Base-by-base conservation (phyloP, 2,113 vertebrate species). In the Rana temporaria region DNA sequence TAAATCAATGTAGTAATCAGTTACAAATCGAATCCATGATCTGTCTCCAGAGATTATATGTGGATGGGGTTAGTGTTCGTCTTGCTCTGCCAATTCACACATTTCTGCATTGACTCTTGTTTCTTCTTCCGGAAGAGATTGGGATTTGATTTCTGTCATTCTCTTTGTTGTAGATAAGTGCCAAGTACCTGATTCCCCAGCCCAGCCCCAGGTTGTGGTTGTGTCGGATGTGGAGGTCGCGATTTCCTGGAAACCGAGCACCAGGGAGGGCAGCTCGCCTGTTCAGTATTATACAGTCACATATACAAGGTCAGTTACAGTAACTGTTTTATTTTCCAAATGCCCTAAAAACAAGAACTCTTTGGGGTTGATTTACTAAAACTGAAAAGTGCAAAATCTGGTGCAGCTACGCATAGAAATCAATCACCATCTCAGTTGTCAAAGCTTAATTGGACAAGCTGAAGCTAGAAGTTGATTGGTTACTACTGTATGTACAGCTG, bases 201-300 rank as follows among this genome's bases (percentile, higher is more conserved):
- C 92, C 15, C 91, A 94, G 83, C 97, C 96, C 0, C 90, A 90
- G 0, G 93, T 94, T 0, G 86, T 93, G 19, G 94, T 96, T 5
- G 93, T 99, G 79, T 98, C 97, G 2, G 95, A 98, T 88, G 96
- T 95, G 0, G 97, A 98, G 87, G 94, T 98, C 86, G 96, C 98
- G 0, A 87, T 99, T 62, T 97, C 97, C 52, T 99, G 98, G 98
- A 95, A 95, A 87, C 91, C 93, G 4, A 94, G 95, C 67, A 88
- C 85, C 38, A 95, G 84, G 0, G 91, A 96, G 73, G 97, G 95
- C 85, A 95, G 94, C 52, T 89, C 94, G 73, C 94, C 95, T 12
- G 85, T 96, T 81, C 95, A 91, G 78, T 93, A 96, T 88, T 99
- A 97, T 87, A 90, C 78, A 0, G 95, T 99, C 88, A 96, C 96